Evolutionary conservation across 2,797 vertebrate species (phyloP).

Genomic region (Luscinia megarhynchos): DNA sequence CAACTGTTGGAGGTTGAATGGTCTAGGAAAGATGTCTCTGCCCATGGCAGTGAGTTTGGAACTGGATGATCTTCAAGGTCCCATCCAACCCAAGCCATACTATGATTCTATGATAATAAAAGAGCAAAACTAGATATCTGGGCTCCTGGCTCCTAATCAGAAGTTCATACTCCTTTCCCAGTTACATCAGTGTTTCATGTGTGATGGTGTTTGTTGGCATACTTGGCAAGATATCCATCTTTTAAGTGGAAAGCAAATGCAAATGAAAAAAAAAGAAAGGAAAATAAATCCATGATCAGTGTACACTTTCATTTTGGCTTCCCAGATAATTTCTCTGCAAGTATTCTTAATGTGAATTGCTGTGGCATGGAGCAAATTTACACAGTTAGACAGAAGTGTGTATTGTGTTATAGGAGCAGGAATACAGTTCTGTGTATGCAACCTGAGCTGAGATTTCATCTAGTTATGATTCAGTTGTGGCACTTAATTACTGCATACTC

Average conservation of each 20-base stretch:
- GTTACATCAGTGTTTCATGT: neutral
- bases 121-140: neutral
- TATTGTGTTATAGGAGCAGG: neutral
- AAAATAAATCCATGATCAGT: neutral
- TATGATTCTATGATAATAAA: neutral
- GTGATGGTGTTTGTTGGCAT: neutral
- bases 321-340: neutral
- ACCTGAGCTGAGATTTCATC: slow-evolving; percentile 52
- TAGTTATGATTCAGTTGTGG: slow-evolving; percentile 41
- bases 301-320: neutral
- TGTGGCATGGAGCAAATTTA: neutral
- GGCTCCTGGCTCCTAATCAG: neutral
- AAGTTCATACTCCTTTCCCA: neutral
- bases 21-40: neutral
- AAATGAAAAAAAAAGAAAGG: fast-evolving
- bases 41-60: neutral
- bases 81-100: neutral
- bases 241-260: neutral
- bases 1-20: neutral
- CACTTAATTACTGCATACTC: slow-evolving; percentile 67
- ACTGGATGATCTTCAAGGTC: neutral
- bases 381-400: neutral
- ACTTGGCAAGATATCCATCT: neutral
- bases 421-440: neutral
- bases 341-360: neutral